Base-by-base conservation (phyloP, 1,140 invertebrate species). In the Drosophila pandora region DNA sequence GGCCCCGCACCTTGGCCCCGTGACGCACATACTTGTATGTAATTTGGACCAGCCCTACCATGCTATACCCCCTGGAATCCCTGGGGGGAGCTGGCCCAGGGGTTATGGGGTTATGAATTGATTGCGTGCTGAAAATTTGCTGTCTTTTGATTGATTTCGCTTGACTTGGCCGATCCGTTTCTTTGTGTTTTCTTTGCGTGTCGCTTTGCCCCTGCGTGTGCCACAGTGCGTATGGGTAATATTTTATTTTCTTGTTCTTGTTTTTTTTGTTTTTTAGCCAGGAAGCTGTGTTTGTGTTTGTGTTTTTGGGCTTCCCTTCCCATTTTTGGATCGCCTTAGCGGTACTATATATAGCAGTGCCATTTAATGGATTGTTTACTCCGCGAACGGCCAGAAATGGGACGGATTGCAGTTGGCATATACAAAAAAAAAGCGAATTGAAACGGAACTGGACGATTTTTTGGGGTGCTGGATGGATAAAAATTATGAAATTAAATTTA, bases 101-200 rank as follows among this genome's bases (percentile, higher is more conserved):
- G 39, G 39, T 43, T n/a, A 41, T 22, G 28, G 17, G 23, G 22
- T 68, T 53, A 77, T 70, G 49, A 80, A 79, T 82, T 76, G 83
- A 79, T 88, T 83, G 83, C 83, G 79, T 87, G 83, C 76, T 53
- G 56, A 65, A 82, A 78, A 87, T 85, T 69, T 49, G 54, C 45
- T 54, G 70, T 47, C 83, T 76, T 37, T 79, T 87, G 83, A 87
- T 87, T 87, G 83, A 87, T 87, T 87, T 76, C 74, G 55, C 56
- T 80, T 76, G 60, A 67, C 73, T 80, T 53, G 37, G 34, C 34
- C 3, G 17, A 53, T 72, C 58, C 7, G 13, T 56, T 57, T 61
- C 34, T 37, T 37, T 34, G 28, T 43, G 22, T 43, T 8, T 21
- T 5, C 4, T 49, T 59, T 52, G 45, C 63, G 64, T 52, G 60